A percentile compares a stretch with the other conserved stretches of the same genome.
Evolutionary conservation across 2,113 vertebrate species (phyloP).

Genomic region (Rhabdornis inornatus): DNA sequence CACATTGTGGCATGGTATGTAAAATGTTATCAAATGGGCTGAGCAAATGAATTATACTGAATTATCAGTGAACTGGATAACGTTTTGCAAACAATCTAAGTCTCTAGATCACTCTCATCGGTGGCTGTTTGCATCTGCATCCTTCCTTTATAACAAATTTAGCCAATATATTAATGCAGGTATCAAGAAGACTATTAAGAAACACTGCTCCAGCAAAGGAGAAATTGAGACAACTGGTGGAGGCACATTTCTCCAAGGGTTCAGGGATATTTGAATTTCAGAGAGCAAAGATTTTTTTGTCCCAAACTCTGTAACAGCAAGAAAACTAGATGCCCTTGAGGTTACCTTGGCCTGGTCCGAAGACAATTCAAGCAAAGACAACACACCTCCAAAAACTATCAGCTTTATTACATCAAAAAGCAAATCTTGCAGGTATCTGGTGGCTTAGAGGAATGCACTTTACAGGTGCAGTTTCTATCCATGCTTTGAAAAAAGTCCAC

Average conservation of each 20-base stretch:
- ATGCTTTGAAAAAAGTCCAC: background rate
- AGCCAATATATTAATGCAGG: background rate
- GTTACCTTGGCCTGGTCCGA: background rate
- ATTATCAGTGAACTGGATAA: background rate
- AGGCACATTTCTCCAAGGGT: background rate
- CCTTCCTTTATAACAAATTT: background rate
- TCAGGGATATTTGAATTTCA: background rate
- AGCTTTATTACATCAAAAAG: background rate
- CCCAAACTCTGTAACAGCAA: background rate
- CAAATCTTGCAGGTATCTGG: background rate
- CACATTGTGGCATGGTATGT: background rate
- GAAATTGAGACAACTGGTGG: background rate
- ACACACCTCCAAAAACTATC: background rate
- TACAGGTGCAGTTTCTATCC: background rate
- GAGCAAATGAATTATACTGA: background rate
- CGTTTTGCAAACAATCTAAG: background rate
- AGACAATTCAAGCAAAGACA: background rate
- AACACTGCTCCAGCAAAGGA: background rate
- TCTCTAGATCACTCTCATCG: background rate
- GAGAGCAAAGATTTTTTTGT: background rate
- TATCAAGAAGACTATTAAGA: background rate
- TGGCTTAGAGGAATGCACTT: background rate
- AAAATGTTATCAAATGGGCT: background rate
- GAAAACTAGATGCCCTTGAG: background rate
- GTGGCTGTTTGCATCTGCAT: background rate